Conservation (phyloP, 2,797 vertebrate species). For the Schizopygopsis malacanthus region DNA sequence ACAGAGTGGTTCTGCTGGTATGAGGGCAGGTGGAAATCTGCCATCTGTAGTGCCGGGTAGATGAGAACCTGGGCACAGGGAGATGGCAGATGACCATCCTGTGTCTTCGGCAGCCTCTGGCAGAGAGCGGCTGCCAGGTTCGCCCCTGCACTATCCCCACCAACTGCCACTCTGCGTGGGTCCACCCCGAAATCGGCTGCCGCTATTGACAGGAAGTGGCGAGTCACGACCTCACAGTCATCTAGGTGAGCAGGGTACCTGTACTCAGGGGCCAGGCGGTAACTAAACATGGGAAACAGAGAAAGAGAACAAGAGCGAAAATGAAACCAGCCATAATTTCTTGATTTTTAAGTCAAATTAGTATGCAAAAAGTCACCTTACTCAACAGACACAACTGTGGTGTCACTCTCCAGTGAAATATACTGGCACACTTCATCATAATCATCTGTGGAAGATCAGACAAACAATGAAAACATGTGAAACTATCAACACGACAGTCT, state of each 20-base stretch:
- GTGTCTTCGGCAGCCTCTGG: constrained; percentile 74
- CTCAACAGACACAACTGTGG: constrained; percentile 84
- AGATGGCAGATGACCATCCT: constrained; percentile 74
- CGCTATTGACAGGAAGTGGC: constrained; percentile 82
- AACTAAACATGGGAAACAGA: constrained; percentile 40
- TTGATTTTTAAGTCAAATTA: background rate
- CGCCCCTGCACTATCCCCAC: constrained; percentile 85
- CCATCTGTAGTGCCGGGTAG: constrained; percentile 79
- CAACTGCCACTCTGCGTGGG: constrained; percentile 75
- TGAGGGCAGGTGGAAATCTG: constrained; percentile 86
- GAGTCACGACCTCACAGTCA: constrained; percentile 78
- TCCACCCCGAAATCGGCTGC: constrained; percentile 79
- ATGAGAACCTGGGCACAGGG: constrained; percentile 86
- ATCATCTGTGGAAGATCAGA: constrained; percentile 68
- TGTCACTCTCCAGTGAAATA: constrained; percentile 76
- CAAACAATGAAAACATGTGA: constrained; percentile 5
- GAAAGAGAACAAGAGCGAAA: background rate
- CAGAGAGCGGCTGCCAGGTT: constrained; percentile 76
- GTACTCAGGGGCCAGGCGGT: constrained; percentile 77
- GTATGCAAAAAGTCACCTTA: constrained; percentile 64
- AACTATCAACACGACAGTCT: background rate
- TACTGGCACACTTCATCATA: constrained; percentile 76
- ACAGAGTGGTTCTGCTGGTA: constrained; percentile 81
- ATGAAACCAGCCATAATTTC: background rate
- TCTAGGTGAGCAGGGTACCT: constrained; percentile 74